Conservation (phyloP, 2,797 vertebrate genomes). For the Parauchenoglanis punctatus region DNA sequence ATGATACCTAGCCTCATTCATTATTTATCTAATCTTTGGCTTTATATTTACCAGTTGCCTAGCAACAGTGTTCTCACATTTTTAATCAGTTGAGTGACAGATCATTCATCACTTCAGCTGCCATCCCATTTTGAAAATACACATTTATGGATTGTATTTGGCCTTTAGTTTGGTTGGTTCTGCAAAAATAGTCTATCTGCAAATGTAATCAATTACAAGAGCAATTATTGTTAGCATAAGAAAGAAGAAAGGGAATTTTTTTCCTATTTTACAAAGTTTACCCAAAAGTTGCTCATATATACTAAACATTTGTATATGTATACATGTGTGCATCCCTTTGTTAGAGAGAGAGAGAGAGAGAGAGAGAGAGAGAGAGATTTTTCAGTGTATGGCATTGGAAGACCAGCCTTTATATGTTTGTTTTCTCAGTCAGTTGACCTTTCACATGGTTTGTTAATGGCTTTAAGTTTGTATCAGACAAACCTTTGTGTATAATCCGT, state of each 20-base stretch:
- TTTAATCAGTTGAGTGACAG: background rate
- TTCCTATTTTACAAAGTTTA: background rate
- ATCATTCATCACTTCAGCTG: background rate
- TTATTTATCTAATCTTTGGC: background rate
- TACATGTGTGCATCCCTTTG: background rate
- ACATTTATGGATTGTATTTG: background rate
- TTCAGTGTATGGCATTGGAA: background rate
- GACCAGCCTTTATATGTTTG: constrained; percentile 19
- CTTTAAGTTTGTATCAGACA: constrained; percentile 43
- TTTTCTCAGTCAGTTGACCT: constrained; percentile 45
- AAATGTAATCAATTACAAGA: background rate
- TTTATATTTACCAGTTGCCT: constrained; percentile 1
- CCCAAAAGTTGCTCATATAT: background rate
- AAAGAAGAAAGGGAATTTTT: background rate
- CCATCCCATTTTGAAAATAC: background rate
- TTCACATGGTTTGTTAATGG: constrained; percentile 37
- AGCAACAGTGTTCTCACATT: background rate
- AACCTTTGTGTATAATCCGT: constrained; percentile 61
- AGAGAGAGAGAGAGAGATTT: background rate
- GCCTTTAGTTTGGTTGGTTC: background rate
- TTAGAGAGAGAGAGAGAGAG: background rate
- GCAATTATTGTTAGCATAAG: background rate
- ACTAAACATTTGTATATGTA: background rate
- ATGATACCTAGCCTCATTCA: background rate
- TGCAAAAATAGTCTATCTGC: background rate